Conservation (phyloP, 2,113 vertebrate species). For the Brachyistius frenatus region DNA sequence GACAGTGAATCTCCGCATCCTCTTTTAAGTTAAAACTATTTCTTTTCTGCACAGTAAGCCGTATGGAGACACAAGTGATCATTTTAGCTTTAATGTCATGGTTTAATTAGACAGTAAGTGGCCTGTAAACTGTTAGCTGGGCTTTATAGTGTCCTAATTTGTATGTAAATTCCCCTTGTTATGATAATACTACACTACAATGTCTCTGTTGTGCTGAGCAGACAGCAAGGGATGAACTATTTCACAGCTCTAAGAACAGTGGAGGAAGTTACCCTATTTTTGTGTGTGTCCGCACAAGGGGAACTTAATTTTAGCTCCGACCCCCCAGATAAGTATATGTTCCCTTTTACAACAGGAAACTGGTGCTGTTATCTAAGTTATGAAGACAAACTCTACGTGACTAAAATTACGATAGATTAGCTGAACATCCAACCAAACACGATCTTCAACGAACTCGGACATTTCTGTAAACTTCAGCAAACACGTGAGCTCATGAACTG, state of each 20-base stretch:
- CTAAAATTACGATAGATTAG: no score
- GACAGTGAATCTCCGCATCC: neutral
- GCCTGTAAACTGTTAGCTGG: conserved; percentile 63
- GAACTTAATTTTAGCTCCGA: no score
- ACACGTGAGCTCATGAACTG: no score
- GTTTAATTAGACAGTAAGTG: conserved; percentile 70
- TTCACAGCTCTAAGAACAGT: neutral
- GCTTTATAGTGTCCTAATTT: conserved; percentile 66
- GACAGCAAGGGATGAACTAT: conserved; percentile 21
- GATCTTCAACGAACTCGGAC: no score
- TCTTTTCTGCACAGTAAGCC: conserved; percentile 8
- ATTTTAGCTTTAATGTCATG: conserved; percentile 56
- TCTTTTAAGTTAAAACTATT: conserved; percentile 3
- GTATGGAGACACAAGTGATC: conserved; percentile 24
- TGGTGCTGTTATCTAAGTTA: no score
- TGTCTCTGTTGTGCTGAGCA: conserved; percentile 39
- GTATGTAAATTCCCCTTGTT: conserved; percentile 69
- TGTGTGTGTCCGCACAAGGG: no score
- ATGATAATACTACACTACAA: conserved; percentile 52
- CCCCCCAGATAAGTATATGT: no score
- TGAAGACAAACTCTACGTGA: no score
- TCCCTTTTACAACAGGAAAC: no score
- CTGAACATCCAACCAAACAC: no score
- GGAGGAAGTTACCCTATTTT: no score
- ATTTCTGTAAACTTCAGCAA: no score